Percentiles rank a stretch among this genome's conserved stretches.
Conservation (phyloP, 2,888 invertebrate species). For the Notodonta dromedarius region DNA sequence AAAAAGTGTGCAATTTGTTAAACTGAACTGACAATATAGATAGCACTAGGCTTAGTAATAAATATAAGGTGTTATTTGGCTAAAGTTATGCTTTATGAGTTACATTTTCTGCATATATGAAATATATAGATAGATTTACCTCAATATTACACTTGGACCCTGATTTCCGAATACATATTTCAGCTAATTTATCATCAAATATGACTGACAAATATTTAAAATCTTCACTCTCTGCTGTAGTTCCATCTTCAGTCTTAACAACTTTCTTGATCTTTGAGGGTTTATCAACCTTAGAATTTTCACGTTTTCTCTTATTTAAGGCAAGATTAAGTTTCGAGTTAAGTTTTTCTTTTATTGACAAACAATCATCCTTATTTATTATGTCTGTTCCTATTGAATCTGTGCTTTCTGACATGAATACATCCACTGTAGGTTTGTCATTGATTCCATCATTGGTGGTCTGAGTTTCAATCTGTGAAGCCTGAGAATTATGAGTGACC, state of each 20-base stretch:
- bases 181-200: conserved; percentile 67
- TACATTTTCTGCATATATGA: background rate
- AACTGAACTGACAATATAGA: background rate
- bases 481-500: conserved; percentile 39
- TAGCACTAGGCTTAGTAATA: too few species aligned
- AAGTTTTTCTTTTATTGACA: conserved; percentile 75
- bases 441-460: conserved; percentile 16
- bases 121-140: conserved; percentile 46
- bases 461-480: conserved; percentile 31
- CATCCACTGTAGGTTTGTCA: conserved; percentile 31
- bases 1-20: background rate
- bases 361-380: conserved; percentile 73
- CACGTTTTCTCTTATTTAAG: conserved; percentile 75
- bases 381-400: conserved; percentile 50
- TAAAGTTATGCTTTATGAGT: too few species aligned
- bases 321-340: conserved; percentile 75
- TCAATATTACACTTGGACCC: conserved; percentile 58
- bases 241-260: conserved; percentile 42
- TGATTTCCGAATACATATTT: conserved; percentile 64
- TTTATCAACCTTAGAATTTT: conserved; percentile 64
- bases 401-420: conserved; percentile 49
- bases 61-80: too few species aligned
- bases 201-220: conserved; percentile 62
- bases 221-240: conserved; percentile 26
- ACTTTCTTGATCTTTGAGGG: conserved; percentile 65